Base-by-base conservation (phyloP, 2,113 vertebrate genomes). In the Vimba vimba region DNA sequence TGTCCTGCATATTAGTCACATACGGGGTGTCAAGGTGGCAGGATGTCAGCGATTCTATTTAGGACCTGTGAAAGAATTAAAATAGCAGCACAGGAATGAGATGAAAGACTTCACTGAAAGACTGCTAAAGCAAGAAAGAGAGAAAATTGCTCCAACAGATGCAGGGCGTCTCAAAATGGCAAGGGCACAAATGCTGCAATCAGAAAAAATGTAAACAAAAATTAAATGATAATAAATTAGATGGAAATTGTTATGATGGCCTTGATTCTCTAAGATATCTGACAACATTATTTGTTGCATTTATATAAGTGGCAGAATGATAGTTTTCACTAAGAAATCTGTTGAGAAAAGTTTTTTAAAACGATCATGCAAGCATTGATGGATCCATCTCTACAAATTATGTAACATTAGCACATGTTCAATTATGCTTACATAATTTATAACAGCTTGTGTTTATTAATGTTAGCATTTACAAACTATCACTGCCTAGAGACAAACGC, bases 41-140 rank as follows among this genome's bases (percentile, higher is more conserved):
- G 84, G 86, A 80, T 69, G 80, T 89, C 85, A 89, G 89, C 81
- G 87, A 86, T 88, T 91, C 92, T 92, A 92, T 94, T 94, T 91
- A 93, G 90, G 83, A 90, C 71, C 86, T 69, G 27, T 79, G 39
- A 79, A 71, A 86, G n/a, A 77, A 83, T 86, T 76, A 83, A 77
- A 89, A 89, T 47, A 89, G 76, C 62, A 68, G 64, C n/a, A 25
- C 45, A 85, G 36, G 23, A 43, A 86, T 23, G 13, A 82, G 82
- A 69, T 79, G 85, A 52, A 71, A 52, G 47, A 71, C 39, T 66
- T 81, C n/a, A 17, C n/a, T 82, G 27, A 19, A 52, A 17, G 4
- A 50, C 27, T 82, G 10, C 45, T 52, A 82, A 82, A 82, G 27
- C 68, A 45, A 64, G 79, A 57, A 79, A 57, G 8, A 47, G 25